Conservation (phyloP, 1,140 invertebrate species). For the Brachionus manjavacas region DNA sequence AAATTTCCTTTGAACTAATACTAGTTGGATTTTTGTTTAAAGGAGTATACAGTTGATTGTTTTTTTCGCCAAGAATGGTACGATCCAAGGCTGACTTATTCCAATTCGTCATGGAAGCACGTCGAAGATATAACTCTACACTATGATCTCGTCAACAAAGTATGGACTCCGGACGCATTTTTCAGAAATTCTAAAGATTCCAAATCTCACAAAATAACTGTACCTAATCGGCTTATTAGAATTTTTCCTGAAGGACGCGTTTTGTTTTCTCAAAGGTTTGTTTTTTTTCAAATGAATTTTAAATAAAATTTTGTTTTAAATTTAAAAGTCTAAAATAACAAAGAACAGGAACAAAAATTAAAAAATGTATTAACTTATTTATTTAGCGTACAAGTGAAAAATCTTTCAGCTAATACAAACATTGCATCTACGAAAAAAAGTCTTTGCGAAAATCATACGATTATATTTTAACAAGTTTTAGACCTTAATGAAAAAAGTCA, state of each 20-base stretch:
- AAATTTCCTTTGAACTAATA: neutral
- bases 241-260: slow-evolving; percentile 64
- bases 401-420: too few species aligned
- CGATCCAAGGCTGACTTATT: slow-evolving; percentile 82
- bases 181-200: slow-evolving; percentile 67
- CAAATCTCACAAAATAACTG: slow-evolving; percentile 52
- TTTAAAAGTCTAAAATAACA: too few species aligned
- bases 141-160: slow-evolving; percentile 50
- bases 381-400: too few species aligned
- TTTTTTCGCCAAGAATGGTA: slow-evolving; percentile 98
- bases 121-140: slow-evolving; percentile 60
- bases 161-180: slow-evolving; percentile 69
- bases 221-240: slow-evolving; percentile 66
- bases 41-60: slow-evolving; percentile 98
- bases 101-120: slow-evolving; percentile 62
- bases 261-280: slow-evolving; percentile 59
- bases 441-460: too few species aligned
- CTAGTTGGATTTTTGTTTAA: slow-evolving; percentile 42
- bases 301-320: too few species aligned
- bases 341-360: too few species aligned
- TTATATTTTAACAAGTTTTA: too few species aligned
- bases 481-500: too few species aligned
- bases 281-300: neutral
- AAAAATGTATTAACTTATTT: too few species aligned
- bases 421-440: too few species aligned